Conservation (phyloP, 2,113 vertebrate species). For the Clarias gariepinus region DNA sequence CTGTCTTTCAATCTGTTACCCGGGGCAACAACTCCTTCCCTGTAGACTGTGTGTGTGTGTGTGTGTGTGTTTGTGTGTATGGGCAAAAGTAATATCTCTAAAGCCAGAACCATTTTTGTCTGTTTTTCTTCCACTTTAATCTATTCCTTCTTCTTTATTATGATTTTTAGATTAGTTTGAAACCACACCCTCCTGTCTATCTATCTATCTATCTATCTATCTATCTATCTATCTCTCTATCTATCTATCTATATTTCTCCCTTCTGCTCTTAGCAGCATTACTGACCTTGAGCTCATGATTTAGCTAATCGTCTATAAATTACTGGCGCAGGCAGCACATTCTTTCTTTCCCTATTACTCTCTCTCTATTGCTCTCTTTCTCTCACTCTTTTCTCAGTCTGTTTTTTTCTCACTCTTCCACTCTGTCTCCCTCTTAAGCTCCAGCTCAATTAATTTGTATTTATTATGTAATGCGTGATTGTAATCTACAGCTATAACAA, state of each 20-base stretch:
- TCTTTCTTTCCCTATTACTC: no score
- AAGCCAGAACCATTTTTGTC: neutral
- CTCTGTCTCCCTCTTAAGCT: neutral
- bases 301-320: conserved; percentile 15
- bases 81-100: neutral
- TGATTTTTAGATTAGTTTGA: no score
- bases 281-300: conserved; percentile 7
- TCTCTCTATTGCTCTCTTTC: neutral
- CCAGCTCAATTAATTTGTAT: neutral
- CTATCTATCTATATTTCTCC: conserved; percentile 21
- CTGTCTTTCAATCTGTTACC: conserved; percentile 48
- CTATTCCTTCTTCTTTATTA: neutral
- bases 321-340: neutral
- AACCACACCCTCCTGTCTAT: neutral
- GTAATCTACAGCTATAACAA: neutral
- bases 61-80: conserved; percentile 7
- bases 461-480: neutral
- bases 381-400: neutral
- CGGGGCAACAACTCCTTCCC: conserved; percentile 48
- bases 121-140: neutral
- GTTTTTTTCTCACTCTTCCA: neutral
- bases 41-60: conserved; percentile 23
- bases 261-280: neutral
- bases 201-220: neutral
- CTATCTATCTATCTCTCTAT: neutral